Base-by-base conservation (phyloP, 1,140 invertebrate species). In the Sycobia sp. region DNA sequence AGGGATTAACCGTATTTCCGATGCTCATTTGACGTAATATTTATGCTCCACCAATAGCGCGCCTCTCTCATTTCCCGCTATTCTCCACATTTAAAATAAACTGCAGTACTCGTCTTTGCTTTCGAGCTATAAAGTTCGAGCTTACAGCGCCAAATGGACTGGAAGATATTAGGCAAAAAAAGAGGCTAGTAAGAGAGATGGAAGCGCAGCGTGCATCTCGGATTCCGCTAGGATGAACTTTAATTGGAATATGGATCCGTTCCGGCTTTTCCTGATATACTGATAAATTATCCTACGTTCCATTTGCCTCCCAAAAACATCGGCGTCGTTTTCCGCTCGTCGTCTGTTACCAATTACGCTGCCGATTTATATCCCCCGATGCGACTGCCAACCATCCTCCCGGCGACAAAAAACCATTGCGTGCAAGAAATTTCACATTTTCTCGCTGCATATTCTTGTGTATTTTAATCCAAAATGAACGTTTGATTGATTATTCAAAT, bases 191-290 rank as follows among this genome's bases (percentile, higher is more conserved):
- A 67, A 56, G 63, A 51, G 58, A 65, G 14, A 29, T 38, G 47
- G 32, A 71, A 68, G 59, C 55, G 72, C 66, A 63, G 60, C 64
- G 53, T 69, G 67, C 69, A 70, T 73, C 71, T 59, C 18, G 13
- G 71, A 73, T 78, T 80, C 73, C 78, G 72, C 71, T 69, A 80
- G 79, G 73, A 80, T 79, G 75, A 80, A 78, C 77, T 81, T 80
- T 81, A 81, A 81, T 80, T 81, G 79, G 78, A 81, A 81, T 80
- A 80, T 80, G 77, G 76, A 80, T 77, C 71, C 74, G 71, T 76
- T 79, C 75, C 76, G 71, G 73, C 72, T 68, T 78, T 78, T 79
- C 76, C 73, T 76, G 76, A 79, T 81, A 78, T 77, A 70, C 74
- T 72, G 74, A 81, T 81, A 79, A 79, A 79, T 79, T 79, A 78